phyloP scores from a whole-genome alignment of 2,888 invertebrate genomes.

The Spisula solida region DNA sequence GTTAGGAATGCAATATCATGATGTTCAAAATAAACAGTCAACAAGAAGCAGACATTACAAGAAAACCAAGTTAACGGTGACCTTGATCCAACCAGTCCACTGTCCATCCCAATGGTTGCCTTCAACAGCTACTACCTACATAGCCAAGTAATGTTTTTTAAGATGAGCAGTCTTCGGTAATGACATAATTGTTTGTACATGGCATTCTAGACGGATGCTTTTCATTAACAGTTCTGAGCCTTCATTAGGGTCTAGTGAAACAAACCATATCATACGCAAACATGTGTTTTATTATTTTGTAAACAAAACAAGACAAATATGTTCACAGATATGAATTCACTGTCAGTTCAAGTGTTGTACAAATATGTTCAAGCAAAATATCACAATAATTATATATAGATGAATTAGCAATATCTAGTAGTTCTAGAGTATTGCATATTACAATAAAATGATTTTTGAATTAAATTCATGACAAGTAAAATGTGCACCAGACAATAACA shows the following conservation, averaged over 20 bases:
- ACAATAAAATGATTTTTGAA: not conserved
- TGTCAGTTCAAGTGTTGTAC: not conserved
- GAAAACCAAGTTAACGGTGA: too few relatives aligned
- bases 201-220: too few relatives aligned
- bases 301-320: constrained; percentile 7
- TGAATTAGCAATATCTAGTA: not conserved
- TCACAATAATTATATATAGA: constrained; percentile 17
- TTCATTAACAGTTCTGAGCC: too few relatives aligned
- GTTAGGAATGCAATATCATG: too few relatives aligned
- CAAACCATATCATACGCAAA: not conserved
- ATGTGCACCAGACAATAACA: constrained; percentile 2
- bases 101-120: too few relatives aligned
- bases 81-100: too few relatives aligned
- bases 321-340: constrained; percentile 14
- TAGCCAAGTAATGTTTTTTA: too few relatives aligned
- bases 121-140: too few relatives aligned
- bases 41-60: too few relatives aligned
- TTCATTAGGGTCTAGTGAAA: not conserved
- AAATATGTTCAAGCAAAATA: constrained; percentile 10
- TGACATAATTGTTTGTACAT: too few relatives aligned
- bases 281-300: not conserved
- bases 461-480: not conserved
- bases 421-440: not conserved
- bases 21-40: too few relatives aligned
- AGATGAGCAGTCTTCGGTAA: too few relatives aligned